Base-by-base conservation (phyloP, 2,888 invertebrate species). In the Andrena praecox region DNA sequence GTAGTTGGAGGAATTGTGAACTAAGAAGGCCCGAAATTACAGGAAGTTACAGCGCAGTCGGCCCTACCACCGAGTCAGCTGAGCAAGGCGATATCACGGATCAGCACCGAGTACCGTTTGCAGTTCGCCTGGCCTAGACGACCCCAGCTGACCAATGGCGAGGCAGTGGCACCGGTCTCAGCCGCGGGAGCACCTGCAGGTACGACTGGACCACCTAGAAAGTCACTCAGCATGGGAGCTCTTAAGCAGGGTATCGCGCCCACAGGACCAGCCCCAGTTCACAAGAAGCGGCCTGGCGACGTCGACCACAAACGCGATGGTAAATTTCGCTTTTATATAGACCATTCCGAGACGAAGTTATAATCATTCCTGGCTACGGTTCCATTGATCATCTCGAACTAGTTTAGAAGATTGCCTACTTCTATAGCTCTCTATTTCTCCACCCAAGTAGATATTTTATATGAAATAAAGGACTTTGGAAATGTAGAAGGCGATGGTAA, bases 221-320 rank as follows among this genome's bases (percentile, higher is more conserved):
- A 98, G 95, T 98, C 98, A 90, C 96, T 97, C 94, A 97, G 97
- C 91, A 97, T 97, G 97, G 97, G 97, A 63, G 97, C 97, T 70
- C 95, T 98, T 83, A 97, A 97, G 93, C 96, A 94, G 84, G 93
- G 94, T 62, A 91, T 93, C 63, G 92, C 90, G 60, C 88, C 91
- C 84, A 93, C 94, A 90, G 94, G 95, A 89, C 95, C 95, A 84
- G 95, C 94, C 86, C 93, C 94, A 91, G 96, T 96, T 91, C 96
- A 96, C 90, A 96, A 96, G 94, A 96, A 96, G 95, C 96, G 96
- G 95, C 94, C 94, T 94, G 94, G 95, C 94, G 95, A 95, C 94
- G 94, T 95, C 94, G 95, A 95, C 94, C 95, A 95, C 94, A 95
- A 95, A 94, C 95, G 93, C 80, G 92, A 92, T 84, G 93, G 93